These are phyloP conservation scores for Pollenia angustigena DNA, from an alignment of 2,888 invertebrate species.

Conservation along the genomic window DNA sequence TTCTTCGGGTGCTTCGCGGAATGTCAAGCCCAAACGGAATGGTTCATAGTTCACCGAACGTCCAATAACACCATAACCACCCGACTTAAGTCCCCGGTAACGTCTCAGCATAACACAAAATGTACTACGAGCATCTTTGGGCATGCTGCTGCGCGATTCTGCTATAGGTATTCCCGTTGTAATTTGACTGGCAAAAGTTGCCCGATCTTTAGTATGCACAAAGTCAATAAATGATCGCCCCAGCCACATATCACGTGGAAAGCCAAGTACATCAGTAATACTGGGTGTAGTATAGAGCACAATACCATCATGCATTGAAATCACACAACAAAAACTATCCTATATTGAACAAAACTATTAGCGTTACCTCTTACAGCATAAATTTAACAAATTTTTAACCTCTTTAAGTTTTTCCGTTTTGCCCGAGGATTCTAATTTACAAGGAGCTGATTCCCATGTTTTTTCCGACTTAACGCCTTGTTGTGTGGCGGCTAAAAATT, in stretches of 20 bases:
- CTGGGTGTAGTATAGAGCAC: slow-evolving; percentile 90
- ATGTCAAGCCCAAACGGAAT: slow-evolving; percentile 89
- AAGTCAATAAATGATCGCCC: slow-evolving; percentile 95
- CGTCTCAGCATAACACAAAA: slow-evolving; percentile 88
- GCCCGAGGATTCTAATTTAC: slow-evolving; percentile 76
- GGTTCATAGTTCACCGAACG: slow-evolving; percentile 88
- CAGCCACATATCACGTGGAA: slow-evolving; percentile 93
- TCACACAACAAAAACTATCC: slow-evolving; percentile 91
- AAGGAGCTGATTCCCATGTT: slow-evolving; percentile 77
- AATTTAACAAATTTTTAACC: slow-evolving; percentile 67
- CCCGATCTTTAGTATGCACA: slow-evolving; percentile 90
- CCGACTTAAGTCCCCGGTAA: slow-evolving; percentile 87
- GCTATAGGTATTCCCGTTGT: slow-evolving; percentile 87
- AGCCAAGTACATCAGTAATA: slow-evolving; percentile 89
- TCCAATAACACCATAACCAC: slow-evolving; percentile 87
- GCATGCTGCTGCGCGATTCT: slow-evolving; percentile 83
- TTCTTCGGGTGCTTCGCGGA: slow-evolving; percentile 87
- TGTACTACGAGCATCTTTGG: slow-evolving; percentile 84
- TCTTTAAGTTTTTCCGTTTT: slow-evolving; percentile 77
- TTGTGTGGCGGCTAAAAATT: slow-evolving; percentile 74
- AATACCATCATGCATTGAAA: slow-evolving; percentile 93
- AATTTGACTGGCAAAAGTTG: slow-evolving; percentile 91
- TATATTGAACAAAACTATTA: slow-evolving; percentile 79
- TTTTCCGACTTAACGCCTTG: slow-evolving; percentile 77
- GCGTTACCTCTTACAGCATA: too few species aligned